phyloP scores from a whole-genome alignment of 2,113 vertebrate species.

The Mesocricetus auratus region DNA sequence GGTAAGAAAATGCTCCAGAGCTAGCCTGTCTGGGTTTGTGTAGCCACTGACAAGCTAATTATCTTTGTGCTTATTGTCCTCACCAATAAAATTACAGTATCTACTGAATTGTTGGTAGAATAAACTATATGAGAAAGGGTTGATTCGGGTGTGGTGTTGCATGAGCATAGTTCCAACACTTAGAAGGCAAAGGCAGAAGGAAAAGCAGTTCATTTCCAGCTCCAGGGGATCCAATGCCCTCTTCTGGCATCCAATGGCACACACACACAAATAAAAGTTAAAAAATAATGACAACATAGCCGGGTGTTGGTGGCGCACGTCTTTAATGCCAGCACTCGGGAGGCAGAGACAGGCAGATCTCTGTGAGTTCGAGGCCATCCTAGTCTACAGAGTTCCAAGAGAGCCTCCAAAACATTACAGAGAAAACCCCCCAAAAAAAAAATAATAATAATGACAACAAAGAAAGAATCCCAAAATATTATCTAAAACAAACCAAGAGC shows the following conservation, averaged over 20 bases:
- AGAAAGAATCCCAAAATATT: not conserved
- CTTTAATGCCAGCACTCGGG: too few relatives aligned
- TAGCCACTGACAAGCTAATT: not conserved
- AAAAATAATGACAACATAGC: not conserved
- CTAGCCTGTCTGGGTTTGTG: not conserved
- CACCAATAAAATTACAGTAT: not conserved
- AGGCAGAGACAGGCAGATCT: too few relatives aligned
- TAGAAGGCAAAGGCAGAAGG: not conserved
- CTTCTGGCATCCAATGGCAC: not conserved
- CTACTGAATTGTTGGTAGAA: not conserved
- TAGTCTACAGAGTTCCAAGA: too few relatives aligned
- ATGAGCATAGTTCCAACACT: not conserved
- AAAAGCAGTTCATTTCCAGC: not conserved
- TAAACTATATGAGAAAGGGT: not conserved
- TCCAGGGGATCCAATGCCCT: not conserved
- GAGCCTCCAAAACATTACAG: too few relatives aligned
- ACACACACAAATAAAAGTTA: not conserved
- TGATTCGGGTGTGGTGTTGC: not conserved
- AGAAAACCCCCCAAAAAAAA: too few relatives aligned
- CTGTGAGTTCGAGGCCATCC: too few relatives aligned
- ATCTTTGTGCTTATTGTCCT: conserved; percentile 1
- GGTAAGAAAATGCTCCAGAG: not conserved
- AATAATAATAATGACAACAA: not conserved
- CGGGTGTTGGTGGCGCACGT: too few relatives aligned
- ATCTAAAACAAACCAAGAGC: not conserved